phyloP scores from a whole-genome alignment of 1,140 invertebrate species.

The Riptortus pedestris region DNA sequence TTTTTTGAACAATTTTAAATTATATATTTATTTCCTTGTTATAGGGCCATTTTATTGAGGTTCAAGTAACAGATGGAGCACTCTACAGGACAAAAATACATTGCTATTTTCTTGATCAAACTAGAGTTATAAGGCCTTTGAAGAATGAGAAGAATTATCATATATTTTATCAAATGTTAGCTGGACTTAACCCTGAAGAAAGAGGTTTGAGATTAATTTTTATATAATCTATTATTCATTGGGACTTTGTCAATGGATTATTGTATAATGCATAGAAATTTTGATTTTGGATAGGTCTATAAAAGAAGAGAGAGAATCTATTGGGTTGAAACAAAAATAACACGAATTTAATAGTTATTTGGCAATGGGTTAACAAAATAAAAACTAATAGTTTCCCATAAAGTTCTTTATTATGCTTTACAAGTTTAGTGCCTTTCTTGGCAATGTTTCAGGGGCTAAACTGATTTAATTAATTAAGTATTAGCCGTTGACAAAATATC shows the following conservation, averaged over 20 bases:
- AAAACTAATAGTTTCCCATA: too few relatives aligned
- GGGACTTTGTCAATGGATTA: background rate
- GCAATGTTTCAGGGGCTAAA: too few relatives aligned
- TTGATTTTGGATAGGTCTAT: too few relatives aligned
- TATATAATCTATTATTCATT: constrained; percentile 2
- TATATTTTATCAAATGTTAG: constrained; percentile 94
- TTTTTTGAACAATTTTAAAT: background rate
- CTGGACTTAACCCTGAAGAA: constrained; percentile 77
- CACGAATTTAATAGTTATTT: too few relatives aligned
- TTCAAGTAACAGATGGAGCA: constrained; percentile 90
- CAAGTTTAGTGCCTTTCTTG: too few relatives aligned
- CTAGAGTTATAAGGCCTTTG: constrained; percentile 73
- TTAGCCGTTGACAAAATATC: too few relatives aligned
- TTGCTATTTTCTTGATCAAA: constrained; percentile 89
- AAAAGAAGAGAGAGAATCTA: too few relatives aligned
- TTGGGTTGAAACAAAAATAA: background rate
- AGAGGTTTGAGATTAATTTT: constrained; percentile 46
- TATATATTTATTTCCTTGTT: constrained; percentile 21
- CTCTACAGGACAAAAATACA: constrained; percentile 91
- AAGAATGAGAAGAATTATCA: constrained; percentile 90
- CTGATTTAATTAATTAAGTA: too few relatives aligned
- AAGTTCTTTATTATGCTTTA: too few relatives aligned
- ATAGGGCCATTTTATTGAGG: constrained; percentile 90
- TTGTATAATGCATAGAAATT: background rate
- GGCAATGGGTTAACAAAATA: too few relatives aligned